phyloP scores from a whole-genome alignment of 30 jellyfish, hydroid and myxozoan genomes.

The Hydractinia symbiolongicarpus region DNA sequence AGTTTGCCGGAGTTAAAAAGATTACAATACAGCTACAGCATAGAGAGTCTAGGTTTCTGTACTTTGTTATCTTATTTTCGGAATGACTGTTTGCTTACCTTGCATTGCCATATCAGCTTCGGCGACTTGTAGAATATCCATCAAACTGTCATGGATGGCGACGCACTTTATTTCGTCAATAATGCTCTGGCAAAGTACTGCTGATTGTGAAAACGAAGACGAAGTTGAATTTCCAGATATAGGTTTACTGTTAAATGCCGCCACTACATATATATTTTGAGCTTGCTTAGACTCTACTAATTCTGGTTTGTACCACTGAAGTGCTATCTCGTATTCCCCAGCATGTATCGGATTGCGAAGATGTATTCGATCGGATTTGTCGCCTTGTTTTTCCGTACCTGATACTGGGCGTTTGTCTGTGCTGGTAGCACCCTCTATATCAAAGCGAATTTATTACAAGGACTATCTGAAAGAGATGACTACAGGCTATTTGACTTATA shows the following conservation, averaged over 20 bases:
- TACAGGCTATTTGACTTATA: neutral
- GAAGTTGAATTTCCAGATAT: slow-evolving; percentile 31
- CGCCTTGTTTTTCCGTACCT: slow-evolving; percentile 39
- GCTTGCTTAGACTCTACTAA: slow-evolving; percentile 1
- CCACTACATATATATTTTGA: slow-evolving; percentile 11
- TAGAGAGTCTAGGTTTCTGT: too few species aligned
- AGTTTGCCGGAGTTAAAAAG: too few species aligned
- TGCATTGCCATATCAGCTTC: slow-evolving; percentile 11
- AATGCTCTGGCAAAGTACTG: neutral
- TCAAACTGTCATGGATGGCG: slow-evolving; percentile 3
- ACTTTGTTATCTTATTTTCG: too few species aligned
- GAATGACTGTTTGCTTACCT: neutral
- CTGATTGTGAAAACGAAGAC: neutral
- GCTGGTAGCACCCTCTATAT: neutral
- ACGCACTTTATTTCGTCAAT: neutral
- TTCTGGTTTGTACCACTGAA: slow-evolving; percentile 67
- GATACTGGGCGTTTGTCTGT: neutral
- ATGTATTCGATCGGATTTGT: slow-evolving; percentile 48
- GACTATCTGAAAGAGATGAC: neutral
- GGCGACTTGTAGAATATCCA: neutral
- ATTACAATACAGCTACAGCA: too few species aligned
- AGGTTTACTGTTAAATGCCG: slow-evolving; percentile 56
- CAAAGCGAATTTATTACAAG: neutral
- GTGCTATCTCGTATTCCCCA: slow-evolving; percentile 52
- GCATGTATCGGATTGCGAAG: slow-evolving; percentile 74